Percentiles rank a stretch among this genome's conserved stretches.
phyloP scores from a whole-genome alignment of 2,797 vertebrate species.

The Paguma larvata region DNA sequence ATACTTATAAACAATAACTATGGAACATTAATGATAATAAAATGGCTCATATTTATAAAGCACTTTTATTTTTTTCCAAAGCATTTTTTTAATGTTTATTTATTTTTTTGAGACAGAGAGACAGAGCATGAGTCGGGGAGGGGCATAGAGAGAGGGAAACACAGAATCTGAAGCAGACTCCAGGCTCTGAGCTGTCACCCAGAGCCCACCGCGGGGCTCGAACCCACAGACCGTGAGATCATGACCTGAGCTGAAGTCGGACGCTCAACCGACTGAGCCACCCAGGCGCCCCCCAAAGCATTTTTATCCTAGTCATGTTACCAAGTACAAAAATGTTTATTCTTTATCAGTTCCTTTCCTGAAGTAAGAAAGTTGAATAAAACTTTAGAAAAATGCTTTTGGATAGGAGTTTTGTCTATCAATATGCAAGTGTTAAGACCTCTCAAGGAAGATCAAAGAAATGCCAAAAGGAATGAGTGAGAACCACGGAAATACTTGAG shows the following conservation, averaged over 20 bases:
- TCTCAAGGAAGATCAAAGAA: not conserved
- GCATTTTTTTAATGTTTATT: too few relatives aligned
- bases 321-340: not conserved
- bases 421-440: not conserved
- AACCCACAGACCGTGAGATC: too few relatives aligned
- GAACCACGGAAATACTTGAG: not conserved
- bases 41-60: not conserved
- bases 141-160: too few relatives aligned
- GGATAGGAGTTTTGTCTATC: not conserved
- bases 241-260: too few relatives aligned
- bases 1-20: not conserved
- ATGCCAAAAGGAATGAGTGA: not conserved
- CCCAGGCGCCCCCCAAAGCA: too few relatives aligned
- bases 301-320: not conserved
- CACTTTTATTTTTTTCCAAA: conserved; percentile 16
- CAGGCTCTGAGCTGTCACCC: too few relatives aligned
- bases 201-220: too few relatives aligned
- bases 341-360: not conserved
- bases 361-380: not conserved
- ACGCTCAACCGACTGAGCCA: too few relatives aligned
- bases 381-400: not conserved
- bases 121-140: too few relatives aligned
- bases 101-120: too few relatives aligned
- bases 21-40: not conserved
- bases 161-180: too few relatives aligned